Percentiles rank a stretch among this genome's conserved stretches.
These are phyloP conservation scores for Agonopterix subpropinquella DNA, from an alignment of 2,888 invertebrate species.

Conservation along the genomic window DNA sequence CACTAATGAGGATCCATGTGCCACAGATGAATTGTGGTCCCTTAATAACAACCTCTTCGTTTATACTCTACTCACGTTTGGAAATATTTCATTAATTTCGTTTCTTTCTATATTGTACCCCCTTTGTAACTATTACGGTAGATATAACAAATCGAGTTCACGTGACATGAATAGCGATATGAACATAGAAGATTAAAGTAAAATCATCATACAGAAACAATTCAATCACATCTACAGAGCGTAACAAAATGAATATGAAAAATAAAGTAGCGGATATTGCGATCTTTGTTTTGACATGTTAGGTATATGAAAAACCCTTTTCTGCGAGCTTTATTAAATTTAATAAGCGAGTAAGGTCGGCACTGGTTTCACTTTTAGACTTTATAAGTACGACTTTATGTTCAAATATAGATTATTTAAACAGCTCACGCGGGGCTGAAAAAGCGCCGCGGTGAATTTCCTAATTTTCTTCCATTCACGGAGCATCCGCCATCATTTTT, in stretches of 20 bases:
- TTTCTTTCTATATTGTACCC: neutral
- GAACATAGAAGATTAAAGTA: neutral
- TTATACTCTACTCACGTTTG: constrained; percentile 6
- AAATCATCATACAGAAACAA: neutral
- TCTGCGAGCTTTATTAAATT: constrained; percentile 13
- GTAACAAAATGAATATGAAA: neutral
- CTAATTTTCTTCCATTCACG: constrained; percentile 69
- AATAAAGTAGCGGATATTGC: constrained; percentile 6
- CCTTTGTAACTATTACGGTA: neutral
- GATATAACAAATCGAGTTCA: neutral
- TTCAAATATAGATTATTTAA: constrained; percentile 55
- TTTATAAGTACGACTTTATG: constrained; percentile 30
- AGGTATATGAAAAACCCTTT: constrained; percentile 11
- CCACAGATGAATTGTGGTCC: constrained; percentile 10
- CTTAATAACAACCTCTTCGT: constrained; percentile 4
- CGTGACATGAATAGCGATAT: neutral
- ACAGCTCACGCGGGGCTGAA: constrained; percentile 40
- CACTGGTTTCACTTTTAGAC: neutral
- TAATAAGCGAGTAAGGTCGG: constrained; percentile 2
- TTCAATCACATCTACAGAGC: too few species aligned
- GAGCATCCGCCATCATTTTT: constrained; percentile 72
- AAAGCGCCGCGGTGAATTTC: constrained; percentile 61
- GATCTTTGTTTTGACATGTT: constrained; percentile 10
- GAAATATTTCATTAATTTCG: constrained; percentile 10
- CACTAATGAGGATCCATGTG: constrained; percentile 10